A percentile compares a stretch with the other conserved stretches of the same genome.
Evolutionary conservation across 1,140 invertebrate genomes (phyloP).

Genomic region (Drosophila quadrilineata): DNA sequence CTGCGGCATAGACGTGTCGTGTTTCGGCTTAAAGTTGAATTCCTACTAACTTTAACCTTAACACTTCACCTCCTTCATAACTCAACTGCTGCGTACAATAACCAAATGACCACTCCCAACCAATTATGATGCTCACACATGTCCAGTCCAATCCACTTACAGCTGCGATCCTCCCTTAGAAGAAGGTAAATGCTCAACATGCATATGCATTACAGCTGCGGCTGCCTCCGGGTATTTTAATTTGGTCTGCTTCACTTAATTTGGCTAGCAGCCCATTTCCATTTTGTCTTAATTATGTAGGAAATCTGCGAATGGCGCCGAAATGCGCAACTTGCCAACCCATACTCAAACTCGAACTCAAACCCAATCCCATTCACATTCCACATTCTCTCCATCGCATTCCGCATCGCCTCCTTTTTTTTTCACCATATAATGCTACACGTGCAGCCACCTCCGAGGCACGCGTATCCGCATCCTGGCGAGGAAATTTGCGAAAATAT

Average conservation of each 20-base stretch:
- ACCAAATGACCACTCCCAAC: slow-evolving; percentile 2
- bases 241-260: slow-evolving; percentile 17
- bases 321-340: too few relatives aligned
- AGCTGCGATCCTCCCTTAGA: slow-evolving; percentile 4
- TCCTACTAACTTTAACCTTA: not conserved
- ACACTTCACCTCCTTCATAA: not conserved
- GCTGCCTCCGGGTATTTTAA: slow-evolving; percentile 19
- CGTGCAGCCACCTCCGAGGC: slow-evolving; percentile 18
- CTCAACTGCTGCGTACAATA: not conserved
- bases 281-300: slow-evolving; percentile 39
- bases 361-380: slow-evolving; percentile 11
- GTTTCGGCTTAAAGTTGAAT: slow-evolving; percentile 27
- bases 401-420: not conserved
- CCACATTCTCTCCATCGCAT: not conserved
- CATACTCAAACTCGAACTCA: too few relatives aligned
- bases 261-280: slow-evolving; percentile 25
- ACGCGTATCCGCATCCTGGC: slow-evolving; percentile 11
- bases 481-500: slow-evolving; percentile 38
- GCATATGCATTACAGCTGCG: slow-evolving; percentile 5
- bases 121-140: slow-evolving; percentile 20
- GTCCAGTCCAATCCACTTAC: slow-evolving; percentile 27
- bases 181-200: slow-evolving; percentile 15
- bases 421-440: slow-evolving; percentile 15
- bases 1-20: slow-evolving; percentile 22
- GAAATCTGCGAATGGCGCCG: slow-evolving; percentile 19